Base-by-base conservation (phyloP, 2,888 invertebrate genomes). In the Lymantria dispar region DNA sequence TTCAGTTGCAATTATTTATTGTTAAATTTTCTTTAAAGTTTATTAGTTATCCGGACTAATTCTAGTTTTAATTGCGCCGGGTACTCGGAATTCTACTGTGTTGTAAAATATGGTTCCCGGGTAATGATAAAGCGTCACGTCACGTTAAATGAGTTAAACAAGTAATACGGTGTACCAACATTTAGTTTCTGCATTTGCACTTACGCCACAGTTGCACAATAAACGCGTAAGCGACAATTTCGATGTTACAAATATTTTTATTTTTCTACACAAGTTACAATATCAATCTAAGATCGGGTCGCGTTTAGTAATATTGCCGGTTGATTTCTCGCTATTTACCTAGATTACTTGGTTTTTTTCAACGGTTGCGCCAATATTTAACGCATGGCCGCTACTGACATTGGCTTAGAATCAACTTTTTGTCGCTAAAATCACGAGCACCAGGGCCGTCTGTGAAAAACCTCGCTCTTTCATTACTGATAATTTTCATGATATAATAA, bases 271-370 rank as follows among this genome's bases (percentile, higher is more conserved):
- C 64, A 66, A 73, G 66, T 71, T 63, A 73, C 69, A 74, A 62
- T 74, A 64, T 64, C 64, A 64, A 72, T 70, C 64, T 66, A 67
- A 51, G 50, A 62, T 70, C 71, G 64, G 68, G 64, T 70, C 53
- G 45, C 63, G 72, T 87, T 80, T 85, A 76, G 87, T 80, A 87
- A 87, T 70, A 74, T 79, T 76, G 73, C 68, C 62, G 74, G 60
- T 74, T 80, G 91, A 88, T 90, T 90, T 90, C 87, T 81, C 87
- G 89, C 83, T 85, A 80, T 88, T 90, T 90, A 88, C 83, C 80
- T 64, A 87, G 83, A 89, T 90, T 88, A 86, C 76, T 82, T 78
- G 85, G 76, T 82, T 22, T 90, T 88, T 89, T 85, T 77, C 68
- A 58, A 66, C 68, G 75, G 83, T 87, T 90, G 86, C 83, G 81